Percentiles rank a stretch among this genome's conserved stretches.
phyloP scores from a whole-genome alignment of 1,140 invertebrate genomes.

The Druon quercuslanigerum region DNA sequence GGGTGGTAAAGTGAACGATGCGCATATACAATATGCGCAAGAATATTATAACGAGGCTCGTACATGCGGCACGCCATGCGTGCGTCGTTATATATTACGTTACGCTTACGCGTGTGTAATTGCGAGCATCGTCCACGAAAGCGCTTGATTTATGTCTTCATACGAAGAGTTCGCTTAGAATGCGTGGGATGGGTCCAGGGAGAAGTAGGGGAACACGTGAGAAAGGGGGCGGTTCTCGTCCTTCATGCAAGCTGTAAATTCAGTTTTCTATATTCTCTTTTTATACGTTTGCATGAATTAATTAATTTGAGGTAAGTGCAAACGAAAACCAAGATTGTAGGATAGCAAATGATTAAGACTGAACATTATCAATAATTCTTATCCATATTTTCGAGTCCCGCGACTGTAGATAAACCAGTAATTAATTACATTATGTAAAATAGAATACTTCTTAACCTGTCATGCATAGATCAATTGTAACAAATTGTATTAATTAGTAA shows the following conservation, averaged over 20 bases:
- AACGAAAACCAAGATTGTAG: no score
- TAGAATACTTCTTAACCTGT: no score
- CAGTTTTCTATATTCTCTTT: no score
- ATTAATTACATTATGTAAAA: no score
- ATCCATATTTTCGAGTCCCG: no score
- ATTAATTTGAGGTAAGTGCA: no score
- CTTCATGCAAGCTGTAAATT: neutral
- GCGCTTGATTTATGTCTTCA: conserved; percentile 74
- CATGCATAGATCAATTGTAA: no score
- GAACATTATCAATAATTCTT: no score
- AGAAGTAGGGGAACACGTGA: neutral
- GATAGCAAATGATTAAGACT: no score
- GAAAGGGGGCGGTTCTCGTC: neutral
- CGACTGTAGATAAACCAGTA: no score
- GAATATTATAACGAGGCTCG: conserved; percentile 66
- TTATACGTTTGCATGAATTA: no score
- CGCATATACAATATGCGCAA: conserved; percentile 32
- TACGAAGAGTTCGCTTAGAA: conserved; percentile 60
- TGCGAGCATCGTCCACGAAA: conserved; percentile 72
- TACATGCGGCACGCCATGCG: conserved; percentile 51
- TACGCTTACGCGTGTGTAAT: conserved; percentile 70
- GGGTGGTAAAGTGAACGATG: neutral
- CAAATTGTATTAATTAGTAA: no score
- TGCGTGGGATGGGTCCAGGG: conserved; percentile 53
- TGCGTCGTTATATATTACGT: conserved; percentile 68